Evolutionary conservation across 2,113 vertebrate genomes (phyloP), one percentile per base, ranked within the genome.

Genomic region (Poecilia latipinna): DNA sequence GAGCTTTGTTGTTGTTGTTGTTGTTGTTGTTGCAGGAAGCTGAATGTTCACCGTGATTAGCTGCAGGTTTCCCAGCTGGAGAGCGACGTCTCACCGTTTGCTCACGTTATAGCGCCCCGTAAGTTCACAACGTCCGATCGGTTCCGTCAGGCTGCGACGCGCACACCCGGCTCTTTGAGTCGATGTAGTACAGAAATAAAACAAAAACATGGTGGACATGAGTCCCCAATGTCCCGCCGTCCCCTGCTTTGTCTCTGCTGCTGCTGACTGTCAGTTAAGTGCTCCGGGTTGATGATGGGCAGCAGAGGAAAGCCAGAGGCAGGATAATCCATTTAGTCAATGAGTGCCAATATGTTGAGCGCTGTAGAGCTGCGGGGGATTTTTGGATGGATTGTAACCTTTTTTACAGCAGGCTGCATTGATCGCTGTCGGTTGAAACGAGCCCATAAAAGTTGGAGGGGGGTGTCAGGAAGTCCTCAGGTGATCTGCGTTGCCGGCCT

Each of bases 201-300:
- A 10, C 6, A 6, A 35, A 1, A 74, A 77, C 61, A 11, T 33
- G 26, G 26, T 6, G 17, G 61, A 65, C 44, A 8, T 4, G 22
- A 57, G 76, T 76, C 63, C 69, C 42, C 60, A 32, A 72, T 0
- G 33, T 74, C 71, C 77, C 57, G 3, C 60, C 54, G 82, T 32
- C 0, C 54, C 32, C n/a, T 12, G 29, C 65, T 32, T 71, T 39
- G 3, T 15, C 6, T 37, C 65, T 26, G 11, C 37, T 42, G 62
- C 65, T 68, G 44, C 35, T 11, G 35, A 51, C 68, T 19, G 19
- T 86, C 82, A 74, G 63, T 80, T 32, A 74, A 61, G 74, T 33
- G 68, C 79, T 71, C 35, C 0, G n/a, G 61, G 83, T 78, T 89
- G 89, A 90, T 88, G 89, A 90, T 73, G 32, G 80, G 84, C 88